Conservation (phyloP, 1,140 invertebrate genomes). For the Lutraria rhynchaena region DNA sequence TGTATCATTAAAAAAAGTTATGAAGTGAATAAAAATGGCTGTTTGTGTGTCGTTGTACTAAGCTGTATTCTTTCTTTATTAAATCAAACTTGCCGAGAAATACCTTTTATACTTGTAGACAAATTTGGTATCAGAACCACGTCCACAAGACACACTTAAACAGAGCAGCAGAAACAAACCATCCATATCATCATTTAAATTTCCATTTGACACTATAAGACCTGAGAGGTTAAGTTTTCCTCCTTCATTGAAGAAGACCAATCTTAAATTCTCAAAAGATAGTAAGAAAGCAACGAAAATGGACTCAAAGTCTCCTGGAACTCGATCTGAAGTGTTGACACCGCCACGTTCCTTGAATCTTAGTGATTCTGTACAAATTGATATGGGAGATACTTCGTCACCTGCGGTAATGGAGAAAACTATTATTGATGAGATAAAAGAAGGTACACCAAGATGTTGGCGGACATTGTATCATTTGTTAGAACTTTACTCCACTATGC, state of each 20-base stretch:
- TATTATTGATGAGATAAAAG: slow-evolving; percentile 82
- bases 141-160: slow-evolving; percentile 15
- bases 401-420: slow-evolving; percentile 81
- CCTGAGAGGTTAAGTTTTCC: slow-evolving; percentile 57
- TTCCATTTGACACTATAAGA: slow-evolving; percentile 58
- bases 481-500: slow-evolving; percentile 96
- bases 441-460: slow-evolving; percentile 92
- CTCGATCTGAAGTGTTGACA: slow-evolving; percentile 67
- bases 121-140: slow-evolving; percentile 24
- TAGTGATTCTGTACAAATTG: slow-evolving; percentile 81
- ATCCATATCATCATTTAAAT: slow-evolving; percentile 49
- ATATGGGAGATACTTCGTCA: slow-evolving; percentile 80
- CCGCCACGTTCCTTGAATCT: slow-evolving; percentile 77
- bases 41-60: too few relatives aligned
- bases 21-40: too few relatives aligned
- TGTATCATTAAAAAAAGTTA: too few relatives aligned
- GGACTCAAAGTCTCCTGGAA: slow-evolving; percentile 43
- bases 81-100: too few relatives aligned
- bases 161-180: slow-evolving; percentile 13
- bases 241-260: slow-evolving; percentile 53
- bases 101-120: slow-evolving; percentile 36
- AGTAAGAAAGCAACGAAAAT: slow-evolving; percentile 52
- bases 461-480: slow-evolving; percentile 95
- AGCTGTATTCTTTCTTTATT: too few relatives aligned
- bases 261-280: slow-evolving; percentile 63